These are phyloP conservation scores for Porphyrio hochstetteri DNA, from an alignment of 2,113 vertebrate species.

Conservation along the genomic window DNA sequence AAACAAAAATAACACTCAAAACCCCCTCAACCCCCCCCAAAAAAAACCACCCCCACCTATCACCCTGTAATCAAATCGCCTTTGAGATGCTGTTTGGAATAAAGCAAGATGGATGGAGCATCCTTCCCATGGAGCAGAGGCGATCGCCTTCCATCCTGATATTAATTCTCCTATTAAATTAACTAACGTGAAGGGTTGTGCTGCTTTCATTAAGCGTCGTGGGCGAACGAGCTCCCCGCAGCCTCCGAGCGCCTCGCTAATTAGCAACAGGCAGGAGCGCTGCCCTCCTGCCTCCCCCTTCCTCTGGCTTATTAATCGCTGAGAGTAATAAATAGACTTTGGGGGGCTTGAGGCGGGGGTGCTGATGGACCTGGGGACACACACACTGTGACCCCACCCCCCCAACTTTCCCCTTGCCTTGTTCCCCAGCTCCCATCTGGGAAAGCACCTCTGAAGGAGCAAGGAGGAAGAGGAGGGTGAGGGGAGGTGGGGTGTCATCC, in stretches of 20 bases:
- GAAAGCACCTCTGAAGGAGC: background rate
- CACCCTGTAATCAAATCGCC: background rate
- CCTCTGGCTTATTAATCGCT: background rate
- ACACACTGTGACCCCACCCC: background rate
- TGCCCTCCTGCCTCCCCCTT: background rate
- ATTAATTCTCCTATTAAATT: conserved; percentile 44
- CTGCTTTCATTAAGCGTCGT: conserved; percentile 12
- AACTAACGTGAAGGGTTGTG: background rate
- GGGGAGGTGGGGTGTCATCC: background rate
- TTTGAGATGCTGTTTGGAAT: background rate
- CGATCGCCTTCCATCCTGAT: background rate
- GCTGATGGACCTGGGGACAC: background rate
- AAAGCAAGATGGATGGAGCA: conserved; percentile 25
- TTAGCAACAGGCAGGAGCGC: conserved; percentile 39
- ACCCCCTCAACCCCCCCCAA: too few relatives aligned
- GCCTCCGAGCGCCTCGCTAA: background rate
- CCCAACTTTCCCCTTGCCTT: too few relatives aligned
- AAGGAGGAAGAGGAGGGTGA: background rate
- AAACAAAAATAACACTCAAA: background rate
- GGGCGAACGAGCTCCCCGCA: background rate
- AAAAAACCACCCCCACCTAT: background rate
- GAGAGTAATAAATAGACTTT: background rate
- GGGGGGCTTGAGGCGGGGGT: background rate
- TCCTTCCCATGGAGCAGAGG: background rate
- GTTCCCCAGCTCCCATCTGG: rapidly evolving